A percentile compares a stretch with the other conserved stretches of the same genome.
phyloP scores from a whole-genome alignment of 2,113 vertebrate species.

The Carettochelys insculpta region DNA sequence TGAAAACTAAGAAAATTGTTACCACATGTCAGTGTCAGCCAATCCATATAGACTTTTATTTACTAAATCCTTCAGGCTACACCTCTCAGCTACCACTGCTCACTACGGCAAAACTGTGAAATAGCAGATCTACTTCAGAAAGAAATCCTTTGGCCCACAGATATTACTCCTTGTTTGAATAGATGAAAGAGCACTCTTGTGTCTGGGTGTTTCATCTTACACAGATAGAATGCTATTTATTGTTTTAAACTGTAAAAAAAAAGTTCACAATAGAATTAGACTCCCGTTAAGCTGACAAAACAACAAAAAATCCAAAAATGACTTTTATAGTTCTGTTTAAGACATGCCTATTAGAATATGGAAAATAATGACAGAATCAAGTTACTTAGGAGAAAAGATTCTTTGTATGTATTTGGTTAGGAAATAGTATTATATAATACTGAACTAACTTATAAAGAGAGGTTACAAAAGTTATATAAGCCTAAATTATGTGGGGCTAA shows the following conservation, averaged over 20 bases:
- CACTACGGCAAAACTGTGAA: neutral
- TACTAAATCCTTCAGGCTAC: conserved; percentile 56
- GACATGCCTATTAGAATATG: neutral
- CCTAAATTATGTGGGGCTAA: no score
- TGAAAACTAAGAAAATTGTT: conserved; percentile 70
- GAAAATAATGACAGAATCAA: neutral
- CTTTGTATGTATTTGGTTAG: neutral
- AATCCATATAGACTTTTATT: conserved; percentile 43
- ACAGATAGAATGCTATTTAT: neutral
- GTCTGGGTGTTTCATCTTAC: neutral
- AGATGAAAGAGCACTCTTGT: neutral
- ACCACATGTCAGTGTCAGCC: conserved; percentile 71
- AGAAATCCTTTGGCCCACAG: neutral
- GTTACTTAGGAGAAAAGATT: neutral
- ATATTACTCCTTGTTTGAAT: neutral
- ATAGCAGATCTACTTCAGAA: conserved; percentile 7
- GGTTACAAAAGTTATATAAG: neutral
- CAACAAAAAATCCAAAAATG: neutral
- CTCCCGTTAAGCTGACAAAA: neutral
- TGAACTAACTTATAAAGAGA: neutral
- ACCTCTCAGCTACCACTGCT: conserved; percentile 12
- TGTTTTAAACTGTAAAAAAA: neutral
- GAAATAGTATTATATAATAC: neutral
- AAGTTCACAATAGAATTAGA: neutral
- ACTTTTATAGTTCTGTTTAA: neutral